phyloP scores from a whole-genome alignment of 2,113 vertebrate species.

The Neolamprologus longior region DNA sequence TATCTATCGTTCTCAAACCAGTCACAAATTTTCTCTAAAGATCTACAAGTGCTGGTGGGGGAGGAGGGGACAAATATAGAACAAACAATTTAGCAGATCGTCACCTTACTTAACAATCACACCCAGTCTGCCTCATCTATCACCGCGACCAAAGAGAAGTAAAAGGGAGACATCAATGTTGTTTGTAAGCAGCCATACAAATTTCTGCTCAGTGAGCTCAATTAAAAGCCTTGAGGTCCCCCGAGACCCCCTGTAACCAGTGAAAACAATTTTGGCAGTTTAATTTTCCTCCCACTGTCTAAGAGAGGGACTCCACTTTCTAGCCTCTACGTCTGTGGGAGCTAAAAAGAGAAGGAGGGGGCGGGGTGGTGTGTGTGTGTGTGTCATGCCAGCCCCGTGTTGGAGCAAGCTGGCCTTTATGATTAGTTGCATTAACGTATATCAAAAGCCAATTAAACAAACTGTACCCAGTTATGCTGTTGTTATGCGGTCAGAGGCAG shows the following conservation, averaged over 20 bases:
- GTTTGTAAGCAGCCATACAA: conserved; percentile 64
- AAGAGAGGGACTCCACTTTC: conserved; percentile 60
- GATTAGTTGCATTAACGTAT: conserved; percentile 72
- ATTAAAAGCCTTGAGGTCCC: conserved; percentile 77
- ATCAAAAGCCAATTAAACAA: conserved; percentile 76
- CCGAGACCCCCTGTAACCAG: conserved; percentile 71
- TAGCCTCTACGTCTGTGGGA: conserved; percentile 43
- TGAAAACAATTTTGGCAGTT: conserved; percentile 80
- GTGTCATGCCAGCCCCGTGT: conserved; percentile 50
- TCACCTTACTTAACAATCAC: conserved; percentile 12
- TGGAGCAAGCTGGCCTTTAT: conserved; percentile 65
- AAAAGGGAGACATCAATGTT: conserved; percentile 48
- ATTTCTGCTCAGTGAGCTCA: conserved; percentile 71
- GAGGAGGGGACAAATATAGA: not conserved
- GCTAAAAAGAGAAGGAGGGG: conserved; percentile 35
- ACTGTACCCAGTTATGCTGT: conserved; percentile 65
- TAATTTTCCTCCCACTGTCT: conserved; percentile 79
- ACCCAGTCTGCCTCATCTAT: conserved; percentile 10
- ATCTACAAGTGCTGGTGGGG: not conserved
- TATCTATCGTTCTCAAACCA: not conserved
- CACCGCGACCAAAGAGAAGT: conserved; percentile 4
- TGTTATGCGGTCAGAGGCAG: conserved; percentile 45
- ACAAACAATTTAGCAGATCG: not conserved
- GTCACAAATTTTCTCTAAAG: not conserved
- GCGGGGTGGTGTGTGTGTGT: not conserved